These are phyloP conservation scores for Zophobas morio DNA, from an alignment of 1,140 invertebrate species.

Conservation along the genomic window DNA sequence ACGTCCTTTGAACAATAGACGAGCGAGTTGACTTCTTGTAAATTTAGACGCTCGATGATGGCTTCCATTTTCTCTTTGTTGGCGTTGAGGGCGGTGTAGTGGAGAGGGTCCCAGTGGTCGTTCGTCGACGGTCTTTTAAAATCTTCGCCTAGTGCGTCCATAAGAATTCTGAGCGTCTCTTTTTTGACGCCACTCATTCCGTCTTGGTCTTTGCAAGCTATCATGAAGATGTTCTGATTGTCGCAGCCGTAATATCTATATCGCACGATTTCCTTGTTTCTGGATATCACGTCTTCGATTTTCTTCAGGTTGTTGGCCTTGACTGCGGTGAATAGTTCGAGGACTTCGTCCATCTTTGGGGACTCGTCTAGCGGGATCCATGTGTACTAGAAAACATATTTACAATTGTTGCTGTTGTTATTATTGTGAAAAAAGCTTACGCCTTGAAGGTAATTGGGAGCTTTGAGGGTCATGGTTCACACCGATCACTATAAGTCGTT, in stretches of 20 bases:
- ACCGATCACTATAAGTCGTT: no score
- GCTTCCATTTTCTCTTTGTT: conserved; percentile 2
- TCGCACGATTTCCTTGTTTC: no score
- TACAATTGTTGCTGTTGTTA: no score
- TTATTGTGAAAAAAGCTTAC: no score
- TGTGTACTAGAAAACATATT: no score
- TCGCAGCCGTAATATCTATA: background rate
- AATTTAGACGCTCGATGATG: background rate
- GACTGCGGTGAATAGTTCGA: no score
- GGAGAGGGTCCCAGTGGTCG: conserved; percentile 12
- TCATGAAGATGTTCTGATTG: background rate
- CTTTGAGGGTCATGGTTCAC: no score
- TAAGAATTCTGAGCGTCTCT: background rate
- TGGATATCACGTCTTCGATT: no score
- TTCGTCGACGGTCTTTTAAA: background rate
- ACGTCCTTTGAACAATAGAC: background rate
- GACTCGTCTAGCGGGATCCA: no score
- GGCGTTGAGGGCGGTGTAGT: background rate
- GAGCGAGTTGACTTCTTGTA: background rate
- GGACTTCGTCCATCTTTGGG: no score
- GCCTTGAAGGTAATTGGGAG: no score
- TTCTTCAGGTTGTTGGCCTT: no score
- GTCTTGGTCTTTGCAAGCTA: conserved; percentile 18
- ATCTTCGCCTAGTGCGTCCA: background rate
- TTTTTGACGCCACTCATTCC: background rate